Base-by-base conservation (phyloP, 2,888 invertebrate species). In the Melinopterus prodromus region DNA sequence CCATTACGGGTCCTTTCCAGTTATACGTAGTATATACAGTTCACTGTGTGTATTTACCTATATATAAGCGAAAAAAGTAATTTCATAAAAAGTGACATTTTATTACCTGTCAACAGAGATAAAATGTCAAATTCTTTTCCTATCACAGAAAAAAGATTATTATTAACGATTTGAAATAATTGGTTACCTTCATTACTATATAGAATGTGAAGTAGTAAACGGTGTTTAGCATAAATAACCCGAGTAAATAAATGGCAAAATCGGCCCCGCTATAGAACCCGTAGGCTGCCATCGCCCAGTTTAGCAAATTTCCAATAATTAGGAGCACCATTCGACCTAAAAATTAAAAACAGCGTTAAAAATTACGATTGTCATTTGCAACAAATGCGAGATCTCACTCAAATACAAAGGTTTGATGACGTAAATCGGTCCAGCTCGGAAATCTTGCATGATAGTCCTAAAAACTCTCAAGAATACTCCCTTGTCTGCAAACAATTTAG, bases 151-250 rank as follows among this genome's bases (percentile, higher is more conserved):
- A n/a, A n/a, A n/a, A n/a, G n/a, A n/a, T n/a, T n/a, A n/a, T n/a
- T n/a, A n/a, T n/a, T n/a, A 35, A 72, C 26, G 26, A 53, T 53
- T 14, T 1, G 36, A 76, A 37, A 37, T 36, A 15, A 5, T 35
- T 9, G 1, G 16, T 80, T 89, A 94, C 94, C 92, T 97, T 97
- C 95, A 97, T 96, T 6, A 92, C 87, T 72, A 97, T 93, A 88
- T 97, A 97, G 89, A 96, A 96, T 79, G 93, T 88, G 14, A 93
- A 93, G 88, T 97, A 97, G 6, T 97, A 90, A 81, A 96, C 90
- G 36, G 97, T 92, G 89, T 97, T 97, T 4, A 93, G 93, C 92
- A 97, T 95, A 84, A 97, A 93, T 37, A 97, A 92, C 2, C 93
- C 92, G 5, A 97, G 91, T 2, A 97, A 90, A 85, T 95, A 96